These are phyloP conservation scores for Protaetia brevitarsis DNA, from an alignment of 1,140 invertebrate species.

Conservation along the genomic window DNA sequence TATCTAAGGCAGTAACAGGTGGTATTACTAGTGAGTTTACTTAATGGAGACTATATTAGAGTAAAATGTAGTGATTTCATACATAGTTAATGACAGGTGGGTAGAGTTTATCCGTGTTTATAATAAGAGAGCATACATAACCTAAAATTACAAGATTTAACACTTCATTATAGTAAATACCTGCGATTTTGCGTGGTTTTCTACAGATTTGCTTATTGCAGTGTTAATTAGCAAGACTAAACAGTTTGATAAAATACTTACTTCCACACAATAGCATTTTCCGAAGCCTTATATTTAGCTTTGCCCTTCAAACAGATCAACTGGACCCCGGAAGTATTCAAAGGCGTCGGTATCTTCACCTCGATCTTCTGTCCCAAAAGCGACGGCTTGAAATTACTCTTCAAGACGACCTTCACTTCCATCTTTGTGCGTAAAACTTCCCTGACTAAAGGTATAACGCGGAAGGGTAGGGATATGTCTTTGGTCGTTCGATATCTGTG, in stretches of 20 bases:
- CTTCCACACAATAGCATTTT: slow-evolving; percentile 99
- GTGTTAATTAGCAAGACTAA: background rate
- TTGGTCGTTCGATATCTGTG: slow-evolving; percentile 98
- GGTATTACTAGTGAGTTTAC: too few species aligned
- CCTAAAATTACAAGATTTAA: too few species aligned
- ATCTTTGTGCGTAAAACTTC: slow-evolving; percentile 98
- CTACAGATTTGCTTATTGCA: too few species aligned
- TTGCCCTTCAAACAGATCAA: slow-evolving; percentile 99
- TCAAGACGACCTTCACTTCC: slow-evolving; percentile 99
- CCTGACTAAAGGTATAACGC: slow-evolving; percentile 96
- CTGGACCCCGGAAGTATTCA: slow-evolving; percentile 98
- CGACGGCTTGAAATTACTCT: slow-evolving; percentile 99
- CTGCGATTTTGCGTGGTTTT: too few species aligned
- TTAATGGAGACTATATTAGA: too few species aligned
- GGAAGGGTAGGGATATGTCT: slow-evolving; percentile 98
- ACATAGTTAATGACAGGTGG: too few species aligned
- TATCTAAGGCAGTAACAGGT: too few species aligned
- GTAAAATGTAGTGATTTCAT: too few species aligned
- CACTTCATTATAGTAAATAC: too few species aligned
- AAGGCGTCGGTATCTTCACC: slow-evolving; percentile 96
- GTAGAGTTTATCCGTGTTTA: too few species aligned
- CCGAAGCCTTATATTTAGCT: slow-evolving; percentile 99
- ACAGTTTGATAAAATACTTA: slow-evolving; percentile 53
- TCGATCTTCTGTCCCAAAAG: slow-evolving; percentile 99
- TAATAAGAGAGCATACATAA: too few species aligned